Base-by-base conservation (phyloP, 2,888 invertebrate genomes). In the Thymelicus sylvestris region DNA sequence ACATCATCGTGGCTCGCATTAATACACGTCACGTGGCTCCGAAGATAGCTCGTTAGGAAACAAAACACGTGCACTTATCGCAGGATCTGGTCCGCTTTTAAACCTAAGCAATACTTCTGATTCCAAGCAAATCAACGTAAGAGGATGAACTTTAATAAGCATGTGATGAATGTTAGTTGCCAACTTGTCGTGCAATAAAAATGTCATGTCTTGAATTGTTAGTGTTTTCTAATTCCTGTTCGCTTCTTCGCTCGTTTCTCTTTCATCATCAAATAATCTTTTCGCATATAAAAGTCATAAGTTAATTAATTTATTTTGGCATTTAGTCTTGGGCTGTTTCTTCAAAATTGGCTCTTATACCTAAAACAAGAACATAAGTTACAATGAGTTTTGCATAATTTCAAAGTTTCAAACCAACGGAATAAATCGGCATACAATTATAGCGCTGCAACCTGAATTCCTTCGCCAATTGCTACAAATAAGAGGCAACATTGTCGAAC, bases 1-100 rank as follows among this genome's bases (percentile, higher is more conserved):
- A 70, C 70, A 70, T 70, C 70, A 70, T 65, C 64, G 65, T 48
- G 13, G 39, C 24, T 10, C 59, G 70, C 70, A 70, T 70, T 70
- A 65, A 70, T 70, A 60, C 60, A 41, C 65, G 64, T 70, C 70
- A 48, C 59, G 69, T 44, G 63, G 38, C 65, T 44, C 41, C 31
- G 60, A 59, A 60, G 70, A 65, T 60, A 50, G 70, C 70, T 70
- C 64, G 65, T 64, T 70, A 65, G 64, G 65, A 70, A 70, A 65
- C 64, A 70, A 70, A 59, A 70, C 70, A 60, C 59, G 64, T 60
- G 50, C 15, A 50, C 41, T 41, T 65, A 70, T 65, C 64, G 41
- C 59, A 48, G 15, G 55, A 59, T 69, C 70, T 70, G 64, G 39
- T 70, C 64, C 60, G 64, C 13, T 59, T 24, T 65, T 65, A 57